Evolutionary conservation across 1,140 invertebrate species (phyloP).

Genomic region (Oreohelix idahoensis): DNA sequence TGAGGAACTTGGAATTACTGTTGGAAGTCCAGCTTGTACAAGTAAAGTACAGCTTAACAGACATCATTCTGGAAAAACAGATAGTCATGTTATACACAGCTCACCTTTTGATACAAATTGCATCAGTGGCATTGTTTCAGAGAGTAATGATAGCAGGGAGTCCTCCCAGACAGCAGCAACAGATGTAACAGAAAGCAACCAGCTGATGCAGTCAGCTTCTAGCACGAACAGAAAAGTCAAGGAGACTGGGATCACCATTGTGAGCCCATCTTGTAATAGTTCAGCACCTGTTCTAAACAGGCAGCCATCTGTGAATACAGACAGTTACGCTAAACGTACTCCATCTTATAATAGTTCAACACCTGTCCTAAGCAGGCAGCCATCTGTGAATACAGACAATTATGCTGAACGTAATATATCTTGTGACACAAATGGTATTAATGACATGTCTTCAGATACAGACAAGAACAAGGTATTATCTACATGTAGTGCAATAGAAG

Average conservation of each 20-base stretch:
- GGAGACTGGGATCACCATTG: neutral
- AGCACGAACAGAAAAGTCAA: neutral
- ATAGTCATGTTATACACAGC: neutral
- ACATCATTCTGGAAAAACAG: neutral
- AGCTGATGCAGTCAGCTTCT: neutral
- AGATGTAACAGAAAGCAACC: neutral
- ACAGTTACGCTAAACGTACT: too few relatives aligned
- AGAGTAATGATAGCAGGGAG: conserved; percentile 54
- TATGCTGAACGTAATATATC: neutral
- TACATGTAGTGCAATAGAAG: neutral
- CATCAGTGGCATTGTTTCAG: conserved; percentile 30
- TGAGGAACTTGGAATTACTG: neutral
- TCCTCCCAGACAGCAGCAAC: neutral
- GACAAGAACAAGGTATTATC: neutral
- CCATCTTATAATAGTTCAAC: neutral
- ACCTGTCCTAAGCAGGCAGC: neutral
- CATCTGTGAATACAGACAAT: neutral
- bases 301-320: neutral
- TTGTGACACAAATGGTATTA: neutral
- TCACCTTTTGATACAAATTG: neutral
- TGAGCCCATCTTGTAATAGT: neutral
- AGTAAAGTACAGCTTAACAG: neutral
- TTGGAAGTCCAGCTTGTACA: neutral
- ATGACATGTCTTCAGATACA: neutral
- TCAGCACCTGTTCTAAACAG: neutral